A percentile compares a stretch with the other conserved stretches of the same genome.
phyloP scores from a whole-genome alignment of 1,140 invertebrate species.

The Panagrolaimus sp. region DNA sequence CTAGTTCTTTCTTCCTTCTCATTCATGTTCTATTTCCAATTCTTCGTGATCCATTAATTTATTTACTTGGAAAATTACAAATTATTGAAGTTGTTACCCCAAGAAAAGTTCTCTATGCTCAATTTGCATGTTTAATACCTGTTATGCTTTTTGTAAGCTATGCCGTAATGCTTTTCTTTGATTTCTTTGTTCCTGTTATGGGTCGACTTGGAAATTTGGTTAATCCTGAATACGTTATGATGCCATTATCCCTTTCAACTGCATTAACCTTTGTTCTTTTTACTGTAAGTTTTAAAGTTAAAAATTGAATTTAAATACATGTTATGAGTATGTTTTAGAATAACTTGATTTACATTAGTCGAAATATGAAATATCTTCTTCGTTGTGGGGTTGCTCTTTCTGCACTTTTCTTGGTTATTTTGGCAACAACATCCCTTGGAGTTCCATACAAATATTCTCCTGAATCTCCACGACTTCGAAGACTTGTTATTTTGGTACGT shows the following conservation, averaged over 20 bases:
- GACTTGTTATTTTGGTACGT: constrained; percentile 55
- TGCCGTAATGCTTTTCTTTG: constrained; percentile 66
- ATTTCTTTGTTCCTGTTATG: constrained; percentile 76
- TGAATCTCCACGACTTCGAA: constrained; percentile 47
- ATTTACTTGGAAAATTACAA: constrained; percentile 28
- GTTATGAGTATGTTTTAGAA: constrained; percentile 37
- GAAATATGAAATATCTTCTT: constrained; percentile 50
- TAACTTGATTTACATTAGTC: constrained; percentile 57
- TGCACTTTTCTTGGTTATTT: constrained; percentile 42
- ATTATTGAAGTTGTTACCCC: constrained; percentile 40
- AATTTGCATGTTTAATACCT: constrained; percentile 48
- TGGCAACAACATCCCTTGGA: constrained; percentile 51
- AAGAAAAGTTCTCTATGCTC: constrained; percentile 34
- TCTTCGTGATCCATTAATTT: constrained; percentile 50
- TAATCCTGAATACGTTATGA: constrained; percentile 69
- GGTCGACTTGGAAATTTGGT: constrained; percentile 72
- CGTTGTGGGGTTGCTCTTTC: constrained; percentile 41
- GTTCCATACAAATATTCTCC: constrained; percentile 55
- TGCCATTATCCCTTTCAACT: constrained; percentile 48
- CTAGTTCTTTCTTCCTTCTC: constrained; percentile 53
- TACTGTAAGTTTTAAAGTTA: constrained; percentile 36
- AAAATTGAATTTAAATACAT: too few species aligned
- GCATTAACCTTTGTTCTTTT: constrained; percentile 55
- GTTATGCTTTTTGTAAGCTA: constrained; percentile 68
- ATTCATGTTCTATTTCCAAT: constrained; percentile 56